A percentile compares a stretch with the other conserved stretches of the same genome.
Conservation (phyloP, 2,113 vertebrate species). For the Oriolus oriolus region DNA sequence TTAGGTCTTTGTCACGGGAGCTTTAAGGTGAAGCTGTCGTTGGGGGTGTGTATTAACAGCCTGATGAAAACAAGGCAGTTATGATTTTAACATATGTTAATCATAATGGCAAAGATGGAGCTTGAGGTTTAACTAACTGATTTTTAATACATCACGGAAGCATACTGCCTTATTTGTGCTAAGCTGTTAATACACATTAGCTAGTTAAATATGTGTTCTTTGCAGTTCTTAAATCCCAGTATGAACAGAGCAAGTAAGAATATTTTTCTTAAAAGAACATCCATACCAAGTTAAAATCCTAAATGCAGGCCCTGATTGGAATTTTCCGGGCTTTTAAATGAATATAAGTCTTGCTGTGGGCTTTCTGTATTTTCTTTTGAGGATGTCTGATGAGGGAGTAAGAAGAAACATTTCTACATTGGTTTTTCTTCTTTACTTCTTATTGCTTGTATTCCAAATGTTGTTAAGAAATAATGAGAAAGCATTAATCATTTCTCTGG, state of each 20-base stretch:
- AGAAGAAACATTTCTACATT: neutral
- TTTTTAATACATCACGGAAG: neutral
- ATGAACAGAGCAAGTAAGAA: neutral
- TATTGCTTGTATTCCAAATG: neutral
- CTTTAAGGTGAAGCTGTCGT: neutral
- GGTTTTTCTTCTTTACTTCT: neutral
- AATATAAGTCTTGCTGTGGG: neutral
- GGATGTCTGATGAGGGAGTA: neutral
- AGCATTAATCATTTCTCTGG: neutral
- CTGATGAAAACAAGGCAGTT: neutral
- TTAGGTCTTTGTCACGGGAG: neutral
- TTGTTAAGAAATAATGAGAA: slow-evolving; percentile 13
- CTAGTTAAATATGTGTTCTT: neutral
- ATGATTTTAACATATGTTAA: neutral
- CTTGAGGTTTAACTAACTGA: neutral
- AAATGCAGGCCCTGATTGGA: neutral
- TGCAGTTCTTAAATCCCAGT: neutral
- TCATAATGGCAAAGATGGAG: neutral
- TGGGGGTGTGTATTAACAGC: neutral
- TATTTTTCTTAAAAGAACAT: neutral
- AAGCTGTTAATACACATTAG: neutral
- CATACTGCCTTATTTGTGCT: neutral
- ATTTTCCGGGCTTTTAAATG: neutral
- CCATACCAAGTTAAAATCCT: neutral
- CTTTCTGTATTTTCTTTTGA: neutral